Base-by-base conservation (phyloP, 2,113 vertebrate species). In the Piliocolobus tephrosceles region DNA sequence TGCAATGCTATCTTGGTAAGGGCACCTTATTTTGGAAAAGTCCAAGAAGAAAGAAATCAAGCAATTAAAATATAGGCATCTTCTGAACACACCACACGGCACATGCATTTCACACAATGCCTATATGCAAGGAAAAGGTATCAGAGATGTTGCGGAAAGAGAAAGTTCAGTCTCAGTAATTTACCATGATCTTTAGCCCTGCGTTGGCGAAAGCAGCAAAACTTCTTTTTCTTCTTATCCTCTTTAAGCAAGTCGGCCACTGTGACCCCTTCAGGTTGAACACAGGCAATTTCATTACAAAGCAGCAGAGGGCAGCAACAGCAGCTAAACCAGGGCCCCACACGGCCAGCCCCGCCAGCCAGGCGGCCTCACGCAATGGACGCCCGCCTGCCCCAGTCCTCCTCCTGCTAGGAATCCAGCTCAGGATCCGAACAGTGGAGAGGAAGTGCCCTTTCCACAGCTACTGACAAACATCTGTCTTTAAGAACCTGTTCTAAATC, bases 221-320 rank as follows among this genome's bases (percentile, higher is more conserved):
- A 99, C 98, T 99, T 99, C 99, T 99, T 99, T 99, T 99, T 99
- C 99, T 99, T 99, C 99, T 99, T 99, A 95, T 99, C 98, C 92
- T 99, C 99, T 83, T 89, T 97, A 98, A 99, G 99, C 98, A 99
- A 99, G 99, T 99, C 99, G 94, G 99, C 99, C 99, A 99, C 98
- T 50, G 99, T 99, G 98, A 99, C 99, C 99, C 99, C 99, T 99
- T 99, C 97, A 98, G 98, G 98, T 99, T 98, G 99, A 99, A 99
- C 97, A 99, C 98, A 99, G 98, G 99, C 98, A 99, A 99, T 99
- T 98, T 98, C 99, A 99, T 99, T 98, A 99, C 97, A 96, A 98
- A 96, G 98, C 99, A 99, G 99, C 97, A 99, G 98, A 98, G 99
- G 99, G 99, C 99, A 99, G 99, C 99, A 99, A 98, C 97, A 92